Evolutionary conservation across 2,888 invertebrate genomes (phyloP), one percentile per base, ranked within the genome.

Genomic region (Hydroisotoma schaefferi): DNA sequence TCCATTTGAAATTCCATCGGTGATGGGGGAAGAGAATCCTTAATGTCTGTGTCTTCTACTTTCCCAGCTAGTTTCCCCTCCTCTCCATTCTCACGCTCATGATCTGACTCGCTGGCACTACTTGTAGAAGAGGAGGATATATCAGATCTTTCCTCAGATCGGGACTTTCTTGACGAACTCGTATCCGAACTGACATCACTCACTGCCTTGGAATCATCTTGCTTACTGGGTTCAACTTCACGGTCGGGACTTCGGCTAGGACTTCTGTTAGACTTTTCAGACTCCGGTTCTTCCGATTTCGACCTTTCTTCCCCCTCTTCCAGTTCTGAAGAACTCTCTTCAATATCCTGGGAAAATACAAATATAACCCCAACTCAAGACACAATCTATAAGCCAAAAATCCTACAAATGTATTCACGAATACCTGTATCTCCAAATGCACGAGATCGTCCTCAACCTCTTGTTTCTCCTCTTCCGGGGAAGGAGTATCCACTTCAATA

Each of bases 261-360:
- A 26, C 20, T 43, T 40, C 20, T 37, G 40, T 55, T 43, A 23
- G 15, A 29, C 25, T 29, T 26, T 23, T 25, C 43, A 15, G 44
- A 37, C 6, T 59, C 59, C 2, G 56, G 52, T 47, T 59, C 56
- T 28, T 55, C 59, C 29, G n/a, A n/a, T n/a, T n/a, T n/a, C n/a
- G n/a, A 55, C 44, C 59, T 59, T 18, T 64, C 67, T 47, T 68
- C 68, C 1, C 63, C 65, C 27, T 74, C 74, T 58, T 76, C 77
- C 1, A 68, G 43, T 8, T 76, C 76, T 6, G 73, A 67, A 69
- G 68, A 69, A 55, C 66, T 68, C 52, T 68, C 64, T 38, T 68
- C 70, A 55, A 70, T 69, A 28, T 72, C 71, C 59, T 72, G 66
- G 8, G 69, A 53, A 10, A 28, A 18, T 5, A 18, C 5, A 10